phyloP scores from a whole-genome alignment of 37 sponge, comb jelly and placozoan genomes.

The Oopsacas minuta region DNA sequence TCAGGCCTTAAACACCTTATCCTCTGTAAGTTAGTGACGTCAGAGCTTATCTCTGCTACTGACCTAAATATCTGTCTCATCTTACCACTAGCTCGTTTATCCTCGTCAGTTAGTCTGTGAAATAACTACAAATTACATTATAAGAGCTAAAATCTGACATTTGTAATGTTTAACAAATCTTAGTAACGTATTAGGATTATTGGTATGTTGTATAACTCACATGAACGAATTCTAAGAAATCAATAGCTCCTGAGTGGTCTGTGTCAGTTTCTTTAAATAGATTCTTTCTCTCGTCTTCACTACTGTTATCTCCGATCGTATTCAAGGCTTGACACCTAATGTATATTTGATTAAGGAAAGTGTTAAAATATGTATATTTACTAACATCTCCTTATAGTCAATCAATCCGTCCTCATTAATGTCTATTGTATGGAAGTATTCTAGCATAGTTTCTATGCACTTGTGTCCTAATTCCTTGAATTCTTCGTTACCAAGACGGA shows the following conservation, averaged over 20 bases:
- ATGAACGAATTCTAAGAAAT: neutral
- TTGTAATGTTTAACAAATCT: no score
- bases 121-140: neutral
- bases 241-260: neutral
- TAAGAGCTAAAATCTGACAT: neutral
- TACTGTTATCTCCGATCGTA: neutral
- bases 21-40: neutral
- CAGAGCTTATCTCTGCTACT: slow-evolving; percentile 5
- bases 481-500: neutral
- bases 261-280: neutral
- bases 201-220: neutral
- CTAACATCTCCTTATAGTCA: neutral
- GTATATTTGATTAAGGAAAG: neutral
- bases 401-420: neutral
- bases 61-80: neutral
- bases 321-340: neutral
- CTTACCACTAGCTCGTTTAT: neutral
- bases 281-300: neutral
- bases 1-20: neutral
- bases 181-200: no score
- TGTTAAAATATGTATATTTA: neutral
- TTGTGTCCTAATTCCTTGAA: neutral
- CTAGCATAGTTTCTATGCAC: neutral
- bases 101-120: neutral
- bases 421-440: neutral